Percentiles rank a stretch among this genome's conserved stretches.
These are phyloP conservation scores for Oreochromis grahami DNA, from an alignment of 2,797 vertebrate genomes.

Conservation along the genomic window DNA sequence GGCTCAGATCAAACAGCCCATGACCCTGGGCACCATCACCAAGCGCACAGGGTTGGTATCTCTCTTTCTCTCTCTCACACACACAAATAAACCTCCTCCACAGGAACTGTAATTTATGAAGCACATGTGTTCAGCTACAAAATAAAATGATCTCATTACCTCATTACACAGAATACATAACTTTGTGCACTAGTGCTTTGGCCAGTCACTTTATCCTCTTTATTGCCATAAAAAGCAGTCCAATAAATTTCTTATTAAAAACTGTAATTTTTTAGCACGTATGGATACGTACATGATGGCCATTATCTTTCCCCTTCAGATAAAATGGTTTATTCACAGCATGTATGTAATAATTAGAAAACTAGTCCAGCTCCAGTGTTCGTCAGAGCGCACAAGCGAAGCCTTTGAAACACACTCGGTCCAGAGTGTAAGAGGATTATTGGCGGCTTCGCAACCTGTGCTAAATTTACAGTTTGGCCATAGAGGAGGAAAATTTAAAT, in stretches of 20 bases:
- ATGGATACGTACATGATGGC: background rate
- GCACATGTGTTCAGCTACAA: background rate
- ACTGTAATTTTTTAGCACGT: background rate
- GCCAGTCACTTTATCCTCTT: background rate
- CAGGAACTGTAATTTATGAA: background rate
- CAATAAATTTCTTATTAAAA: background rate
- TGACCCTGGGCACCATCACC: slow-evolving; percentile 96
- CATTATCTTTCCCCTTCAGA: background rate
- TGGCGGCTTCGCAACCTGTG: background rate
- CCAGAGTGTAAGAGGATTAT: background rate
- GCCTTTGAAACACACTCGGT: background rate
- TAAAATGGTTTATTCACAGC: background rate
- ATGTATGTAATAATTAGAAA: background rate
- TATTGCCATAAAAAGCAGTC: background rate
- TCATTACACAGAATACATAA: background rate
- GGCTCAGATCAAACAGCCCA: slow-evolving; percentile 97
- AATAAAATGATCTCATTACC: background rate
- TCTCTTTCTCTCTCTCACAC: background rate
- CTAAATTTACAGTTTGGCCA: slow-evolving; percentile 4
- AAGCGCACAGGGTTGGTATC: slow-evolving; percentile 91
- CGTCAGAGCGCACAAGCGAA: background rate
- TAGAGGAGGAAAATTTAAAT: background rate
- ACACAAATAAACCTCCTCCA: background rate
- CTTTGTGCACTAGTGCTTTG: background rate
- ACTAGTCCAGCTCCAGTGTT: background rate